phyloP scores from a whole-genome alignment of 1,140 invertebrate genomes.

The Capitella teleta region DNA sequence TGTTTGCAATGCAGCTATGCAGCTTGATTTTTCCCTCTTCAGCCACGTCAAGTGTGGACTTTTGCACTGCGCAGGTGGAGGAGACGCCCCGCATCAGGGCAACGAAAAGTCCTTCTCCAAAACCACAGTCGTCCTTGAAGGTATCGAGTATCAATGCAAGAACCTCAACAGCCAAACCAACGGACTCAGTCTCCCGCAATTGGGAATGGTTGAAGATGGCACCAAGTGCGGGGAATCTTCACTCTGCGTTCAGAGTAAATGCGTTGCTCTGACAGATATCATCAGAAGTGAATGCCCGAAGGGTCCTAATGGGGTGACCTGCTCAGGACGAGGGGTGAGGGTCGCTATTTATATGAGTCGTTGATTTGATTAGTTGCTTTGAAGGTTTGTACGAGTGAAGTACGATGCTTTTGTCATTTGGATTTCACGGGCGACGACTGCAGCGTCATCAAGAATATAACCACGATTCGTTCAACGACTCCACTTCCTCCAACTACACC shows the following conservation, averaged over 20 bases:
- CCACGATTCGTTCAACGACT: too few species aligned
- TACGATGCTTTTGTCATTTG: neutral
- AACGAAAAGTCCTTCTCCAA: neutral
- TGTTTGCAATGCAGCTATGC: neutral
- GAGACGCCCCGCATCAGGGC: neutral
- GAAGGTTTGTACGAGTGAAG: slow-evolving; percentile 3
- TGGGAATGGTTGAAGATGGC: slow-evolving; percentile 34
- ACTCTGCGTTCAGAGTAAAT: slow-evolving; percentile 25
- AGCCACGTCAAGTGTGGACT: slow-evolving; percentile 8
- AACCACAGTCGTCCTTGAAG: neutral
- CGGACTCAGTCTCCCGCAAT: slow-evolving; percentile 11
- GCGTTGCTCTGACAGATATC: slow-evolving; percentile 14
- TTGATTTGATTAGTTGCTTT: neutral
- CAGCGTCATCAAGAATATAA: neutral
- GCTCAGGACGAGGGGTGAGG: slow-evolving; percentile 14
- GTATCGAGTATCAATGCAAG: slow-evolving; percentile 8
- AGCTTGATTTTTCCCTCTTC: neutral
- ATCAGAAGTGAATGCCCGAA: slow-evolving; percentile 1
- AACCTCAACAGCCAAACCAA: neutral
- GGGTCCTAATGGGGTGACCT: slow-evolving; percentile 6
- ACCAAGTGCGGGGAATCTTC: slow-evolving; percentile 27
- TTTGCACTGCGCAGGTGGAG: slow-evolving; percentile 9
- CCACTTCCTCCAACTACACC: neutral
- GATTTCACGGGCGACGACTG: neutral
- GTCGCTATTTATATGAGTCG: neutral